Evolutionary conservation across 2,113 vertebrate genomes (phyloP).

Genomic region (Phasianus colchicus): DNA sequence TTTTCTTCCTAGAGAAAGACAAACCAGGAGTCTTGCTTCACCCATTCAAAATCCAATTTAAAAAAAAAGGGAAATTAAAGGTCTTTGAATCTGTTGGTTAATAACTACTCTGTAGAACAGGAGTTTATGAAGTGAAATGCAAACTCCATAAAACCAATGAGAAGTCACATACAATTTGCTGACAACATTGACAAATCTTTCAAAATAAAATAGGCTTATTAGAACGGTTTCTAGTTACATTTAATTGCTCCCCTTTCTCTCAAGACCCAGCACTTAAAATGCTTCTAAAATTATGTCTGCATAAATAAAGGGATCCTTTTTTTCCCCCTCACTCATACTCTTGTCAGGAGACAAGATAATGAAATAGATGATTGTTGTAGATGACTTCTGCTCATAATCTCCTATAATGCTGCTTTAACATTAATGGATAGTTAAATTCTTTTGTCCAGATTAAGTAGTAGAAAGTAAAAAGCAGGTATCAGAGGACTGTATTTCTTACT

Average conservation of each 20-base stretch:
- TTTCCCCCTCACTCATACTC: fast-evolving
- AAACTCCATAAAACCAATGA: not conserved
- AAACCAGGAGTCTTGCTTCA: not conserved
- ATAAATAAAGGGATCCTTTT: not conserved
- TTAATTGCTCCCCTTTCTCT: not conserved
- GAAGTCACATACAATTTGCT: not conserved
- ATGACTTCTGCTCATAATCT: not conserved
- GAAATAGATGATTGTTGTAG: not conserved
- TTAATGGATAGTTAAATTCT: not conserved
- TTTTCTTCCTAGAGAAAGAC: not conserved
- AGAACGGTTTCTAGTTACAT: not conserved
- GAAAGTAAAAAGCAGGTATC: not conserved
- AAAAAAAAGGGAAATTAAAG: not conserved
- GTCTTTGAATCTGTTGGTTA: not conserved
- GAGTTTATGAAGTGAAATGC: not conserved
- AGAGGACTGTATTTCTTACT: not conserved
- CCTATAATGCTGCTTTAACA: not conserved
- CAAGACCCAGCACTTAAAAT: not conserved
- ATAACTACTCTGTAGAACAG: not conserved
- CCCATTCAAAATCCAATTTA: not conserved
- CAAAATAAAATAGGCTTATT: not conserved
- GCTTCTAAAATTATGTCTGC: not conserved
- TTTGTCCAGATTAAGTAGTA: not conserved
- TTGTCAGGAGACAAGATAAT: not conserved
- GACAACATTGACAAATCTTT: not conserved